phyloP scores from a whole-genome alignment of 2,797 vertebrate genomes.

The Diglossa cyanea region DNA sequence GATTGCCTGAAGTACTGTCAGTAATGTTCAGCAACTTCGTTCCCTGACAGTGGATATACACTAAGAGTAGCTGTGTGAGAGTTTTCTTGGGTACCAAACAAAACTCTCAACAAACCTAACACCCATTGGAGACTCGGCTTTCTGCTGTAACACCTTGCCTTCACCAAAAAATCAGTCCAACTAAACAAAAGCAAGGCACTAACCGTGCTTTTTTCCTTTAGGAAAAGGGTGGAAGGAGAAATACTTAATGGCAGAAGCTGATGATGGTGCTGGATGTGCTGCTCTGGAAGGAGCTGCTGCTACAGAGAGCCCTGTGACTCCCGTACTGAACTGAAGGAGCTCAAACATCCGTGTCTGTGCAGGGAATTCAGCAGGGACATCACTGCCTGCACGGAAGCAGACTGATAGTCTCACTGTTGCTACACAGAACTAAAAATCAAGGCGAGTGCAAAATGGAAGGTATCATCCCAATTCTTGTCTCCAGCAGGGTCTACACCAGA shows the following conservation, averaged over 20 bases:
- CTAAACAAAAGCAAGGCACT: not conserved
- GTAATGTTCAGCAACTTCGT: not conserved
- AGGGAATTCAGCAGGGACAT: too few relatives aligned
- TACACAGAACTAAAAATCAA: rapidly evolving
- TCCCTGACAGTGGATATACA: not conserved
- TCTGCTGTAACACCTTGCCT: not conserved
- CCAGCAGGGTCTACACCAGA: rapidly evolving
- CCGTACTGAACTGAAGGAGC: rapidly evolving
- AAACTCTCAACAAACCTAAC: not conserved
- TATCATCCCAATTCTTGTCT: rapidly evolving
- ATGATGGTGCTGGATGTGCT: rapidly evolving
- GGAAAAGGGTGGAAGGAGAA: not conserved
- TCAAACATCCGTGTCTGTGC: rapidly evolving
- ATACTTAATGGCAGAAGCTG: not conserved
- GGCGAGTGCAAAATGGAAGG: rapidly evolving
- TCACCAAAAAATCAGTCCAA: not conserved
- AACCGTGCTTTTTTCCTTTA: rapidly evolving
- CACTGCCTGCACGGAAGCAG: rapidly evolving
- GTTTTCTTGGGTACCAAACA: not conserved
- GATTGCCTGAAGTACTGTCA: not conserved
- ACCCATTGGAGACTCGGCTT: not conserved
- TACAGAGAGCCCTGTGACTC: rapidly evolving
- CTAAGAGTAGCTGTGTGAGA: not conserved
- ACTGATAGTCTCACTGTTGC: rapidly evolving
- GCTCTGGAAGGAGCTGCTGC: not conserved